A percentile compares a stretch with the other conserved stretches of the same genome.
phyloP scores from a whole-genome alignment of 2,888 invertebrate species.

The Andricus quercusramuli region DNA sequence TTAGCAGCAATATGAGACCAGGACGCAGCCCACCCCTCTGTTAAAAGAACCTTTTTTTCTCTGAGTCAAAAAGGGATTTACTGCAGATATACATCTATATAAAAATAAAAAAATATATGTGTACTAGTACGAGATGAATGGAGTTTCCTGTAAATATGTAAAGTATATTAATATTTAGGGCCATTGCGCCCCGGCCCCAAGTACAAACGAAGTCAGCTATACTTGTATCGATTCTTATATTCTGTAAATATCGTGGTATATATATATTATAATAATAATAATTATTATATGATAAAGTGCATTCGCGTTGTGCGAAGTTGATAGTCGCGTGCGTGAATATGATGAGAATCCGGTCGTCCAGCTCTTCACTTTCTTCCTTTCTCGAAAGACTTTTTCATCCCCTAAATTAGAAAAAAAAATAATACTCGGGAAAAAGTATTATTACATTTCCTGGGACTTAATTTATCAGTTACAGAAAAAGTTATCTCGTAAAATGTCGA shows the following conservation, averaged over 20 bases:
- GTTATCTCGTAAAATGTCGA: not conserved
- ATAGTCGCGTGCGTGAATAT: slow-evolving; percentile 31
- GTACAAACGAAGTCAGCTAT: slow-evolving; percentile 78
- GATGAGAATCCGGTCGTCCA: not conserved
- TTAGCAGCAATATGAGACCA: slow-evolving; percentile 69
- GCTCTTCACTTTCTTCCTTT: not conserved
- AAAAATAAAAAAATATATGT: slow-evolving; percentile 43
- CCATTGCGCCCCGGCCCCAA: slow-evolving; percentile 77
- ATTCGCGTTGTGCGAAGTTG: slow-evolving; percentile 48
- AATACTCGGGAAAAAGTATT: not conserved
- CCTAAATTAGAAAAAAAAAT: not conserved
- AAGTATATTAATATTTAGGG: slow-evolving; percentile 69
- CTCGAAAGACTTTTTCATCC: not conserved
- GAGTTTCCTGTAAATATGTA: slow-evolving; percentile 72
- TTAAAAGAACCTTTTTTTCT: slow-evolving; percentile 62
- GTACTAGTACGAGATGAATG: slow-evolving; percentile 50
- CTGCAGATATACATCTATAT: slow-evolving; percentile 52
- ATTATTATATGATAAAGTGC: slow-evolving; percentile 52
- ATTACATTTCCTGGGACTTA: not conserved
- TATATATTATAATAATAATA: slow-evolving; percentile 50
- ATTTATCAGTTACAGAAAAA: not conserved
- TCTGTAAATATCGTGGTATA: slow-evolving; percentile 69
- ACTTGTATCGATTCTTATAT: slow-evolving; percentile 74
- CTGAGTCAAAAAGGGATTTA: slow-evolving; percentile 53
- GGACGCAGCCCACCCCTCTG: slow-evolving; percentile 73